Percentiles rank a stretch among this genome's conserved stretches.
Conservation (phyloP, 2,888 invertebrate genomes). For the Harpagoxenus sublaevis region DNA sequence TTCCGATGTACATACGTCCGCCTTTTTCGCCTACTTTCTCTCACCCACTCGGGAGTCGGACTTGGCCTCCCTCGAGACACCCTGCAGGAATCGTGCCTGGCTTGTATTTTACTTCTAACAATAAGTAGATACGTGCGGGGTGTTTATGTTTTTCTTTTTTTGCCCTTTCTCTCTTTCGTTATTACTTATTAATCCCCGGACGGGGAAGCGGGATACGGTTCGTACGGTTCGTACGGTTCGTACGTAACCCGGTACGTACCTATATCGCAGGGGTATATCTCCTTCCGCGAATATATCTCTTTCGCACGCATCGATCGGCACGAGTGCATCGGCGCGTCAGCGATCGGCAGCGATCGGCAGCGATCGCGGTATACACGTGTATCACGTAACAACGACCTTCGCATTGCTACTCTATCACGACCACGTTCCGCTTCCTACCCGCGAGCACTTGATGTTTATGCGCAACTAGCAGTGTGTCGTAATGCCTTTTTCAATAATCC, state of each 20-base stretch:
- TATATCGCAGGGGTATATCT: not conserved
- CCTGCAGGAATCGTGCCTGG: not conserved
- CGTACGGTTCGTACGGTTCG: too few relatives aligned
- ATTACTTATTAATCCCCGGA: conserved; percentile 22
- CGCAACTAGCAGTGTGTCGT: conserved; percentile 49
- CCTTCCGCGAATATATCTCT: not conserved
- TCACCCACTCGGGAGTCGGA: not conserved
- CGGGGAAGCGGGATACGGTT: not conserved
- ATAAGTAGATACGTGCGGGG: not conserved
- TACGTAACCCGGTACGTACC: too few relatives aligned
- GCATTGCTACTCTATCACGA: conserved; percentile 58
- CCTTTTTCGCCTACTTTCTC: not conserved
- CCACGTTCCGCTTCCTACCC: conserved; percentile 51
- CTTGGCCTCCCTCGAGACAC: not conserved
- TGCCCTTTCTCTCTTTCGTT: not conserved
- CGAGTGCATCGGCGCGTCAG: conserved; percentile 8
- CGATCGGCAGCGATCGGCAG: not conserved
- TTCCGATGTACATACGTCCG: not conserved
- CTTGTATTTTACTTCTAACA: not conserved
- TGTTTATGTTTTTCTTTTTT: not conserved
- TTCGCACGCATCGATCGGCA: not conserved
- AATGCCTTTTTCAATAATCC: conserved; percentile 51
- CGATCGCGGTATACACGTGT: conserved; percentile 29
- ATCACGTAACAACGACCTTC: conserved; percentile 64
- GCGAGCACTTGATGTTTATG: conserved; percentile 39